Base-by-base conservation (phyloP, 2,797 vertebrate genomes). In the Sarcophilus harrisii region DNA sequence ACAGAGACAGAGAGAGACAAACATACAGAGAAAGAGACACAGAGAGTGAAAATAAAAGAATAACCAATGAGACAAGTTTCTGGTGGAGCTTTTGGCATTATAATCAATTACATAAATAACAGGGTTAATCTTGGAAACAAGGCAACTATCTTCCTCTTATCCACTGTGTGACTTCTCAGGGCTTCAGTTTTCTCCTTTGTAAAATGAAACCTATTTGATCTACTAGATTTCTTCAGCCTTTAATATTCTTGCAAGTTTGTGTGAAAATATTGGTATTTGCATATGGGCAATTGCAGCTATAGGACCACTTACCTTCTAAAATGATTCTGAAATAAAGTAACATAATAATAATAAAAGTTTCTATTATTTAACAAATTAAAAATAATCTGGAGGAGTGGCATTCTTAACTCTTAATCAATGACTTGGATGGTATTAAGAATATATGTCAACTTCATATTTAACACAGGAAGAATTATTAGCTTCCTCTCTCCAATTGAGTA, bases 381-480 rank as follows among this genome's bases (percentile, higher is more conserved):
- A 32, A 16, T 66, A 66, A 32, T 66, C 4, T n/a, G 60, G 60
- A 66, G 13, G 4, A 30, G 60, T 66, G 60, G 32, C 60, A 62
- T 62, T 66, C 4, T 66, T 38, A 92, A 91, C 27, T 62, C 93
- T 89, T 93, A 62, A 73, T 60, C 32, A 93, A 59, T 57, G 81
- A 66, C 24, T 95, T 66, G 45, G 52, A 45, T 58, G 32, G 21
- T n/a, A 60, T 1, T 28, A 38, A 57, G 29, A 13, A 91, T 52
- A 3, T 58, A 24, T 30, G 81, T 30, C 3, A 55, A 90, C 92
- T 87, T 95, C 38, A 60, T 58, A 93, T 58, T 57, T 14, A 45
- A 38, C 14, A 30, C 18, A 90, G 11, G 27, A 24, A n/a, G 24
- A 3, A 62, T 24, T 12, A 8, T 30, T 91, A 59, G 24, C 32